These are phyloP conservation scores for Odontamblyopus lacepedii DNA, from an alignment of 2,797 vertebrate genomes.

Conservation along the genomic window DNA sequence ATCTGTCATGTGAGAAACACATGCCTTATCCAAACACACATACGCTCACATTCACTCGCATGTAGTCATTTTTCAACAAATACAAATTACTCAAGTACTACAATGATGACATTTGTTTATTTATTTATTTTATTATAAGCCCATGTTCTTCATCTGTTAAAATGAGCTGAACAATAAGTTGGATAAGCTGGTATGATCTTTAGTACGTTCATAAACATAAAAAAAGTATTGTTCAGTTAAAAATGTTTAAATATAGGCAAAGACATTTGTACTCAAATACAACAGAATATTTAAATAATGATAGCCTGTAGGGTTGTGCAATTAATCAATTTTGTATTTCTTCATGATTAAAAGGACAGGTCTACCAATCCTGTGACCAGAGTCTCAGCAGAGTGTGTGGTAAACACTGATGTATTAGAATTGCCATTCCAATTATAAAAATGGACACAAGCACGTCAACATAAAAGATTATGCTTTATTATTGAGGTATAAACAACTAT, in stretches of 20 bases:
- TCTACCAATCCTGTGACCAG: no score
- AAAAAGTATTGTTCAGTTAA: not conserved
- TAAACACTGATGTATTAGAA: no score
- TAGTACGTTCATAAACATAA: not conserved
- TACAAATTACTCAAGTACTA: slow-evolving; percentile 16
- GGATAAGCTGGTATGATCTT: not conserved
- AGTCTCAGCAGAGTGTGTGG: no score
- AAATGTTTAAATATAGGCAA: not conserved
- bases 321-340: no score
- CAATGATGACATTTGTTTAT: not conserved
- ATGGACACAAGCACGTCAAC: no score
- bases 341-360: no score
- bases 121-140: no score
- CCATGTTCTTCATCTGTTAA: not conserved
- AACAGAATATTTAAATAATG: not conserved
- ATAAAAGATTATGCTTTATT: not conserved
- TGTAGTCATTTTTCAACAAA: slow-evolving; percentile 13
- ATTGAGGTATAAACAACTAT: not conserved
- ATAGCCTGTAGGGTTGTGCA: no score
- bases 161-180: not conserved
- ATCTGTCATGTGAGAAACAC: slow-evolving; percentile 66
- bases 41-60: not conserved
- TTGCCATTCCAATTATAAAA: no score
- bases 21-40: slow-evolving; percentile 24
- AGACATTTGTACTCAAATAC: not conserved